Percentiles rank a stretch among this genome's conserved stretches.
Evolutionary conservation across 2,113 vertebrate species (phyloP).

Genomic region (Nothoprocta perdicaria): DNA sequence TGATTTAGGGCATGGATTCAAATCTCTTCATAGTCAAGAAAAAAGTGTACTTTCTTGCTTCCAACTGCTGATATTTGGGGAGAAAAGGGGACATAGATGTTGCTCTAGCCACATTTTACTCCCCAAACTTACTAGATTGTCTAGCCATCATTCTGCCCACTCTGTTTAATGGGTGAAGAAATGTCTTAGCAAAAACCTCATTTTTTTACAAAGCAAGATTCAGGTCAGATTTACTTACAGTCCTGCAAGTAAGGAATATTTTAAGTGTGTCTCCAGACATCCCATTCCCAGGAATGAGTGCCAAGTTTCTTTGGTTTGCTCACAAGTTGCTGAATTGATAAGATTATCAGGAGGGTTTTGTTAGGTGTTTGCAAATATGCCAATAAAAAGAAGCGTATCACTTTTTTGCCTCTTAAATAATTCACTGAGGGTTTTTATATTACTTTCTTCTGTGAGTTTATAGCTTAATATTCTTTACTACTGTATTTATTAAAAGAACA

Average conservation of each 20-base stretch:
- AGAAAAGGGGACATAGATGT: neutral
- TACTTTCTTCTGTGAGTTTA: neutral
- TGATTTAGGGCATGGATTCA: neutral
- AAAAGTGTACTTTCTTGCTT: neutral
- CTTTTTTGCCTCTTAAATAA: neutral
- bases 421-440: neutral
- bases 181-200: neutral
- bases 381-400: neutral
- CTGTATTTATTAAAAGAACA: neutral
- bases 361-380: neutral
- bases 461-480: neutral
- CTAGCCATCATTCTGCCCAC: neutral
- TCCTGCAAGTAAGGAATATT: neutral
- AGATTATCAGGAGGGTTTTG: neutral
- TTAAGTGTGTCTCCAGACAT: accelerated
- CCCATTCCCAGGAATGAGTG: neutral
- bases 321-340: neutral
- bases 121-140: neutral
- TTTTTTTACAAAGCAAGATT: neutral
- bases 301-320: neutral
- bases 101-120: neutral
- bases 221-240: neutral
- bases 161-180: neutral
- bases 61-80: neutral
- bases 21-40: neutral